Conservation (phyloP, 2,888 invertebrate species). For the Deroplatys truncata region DNA sequence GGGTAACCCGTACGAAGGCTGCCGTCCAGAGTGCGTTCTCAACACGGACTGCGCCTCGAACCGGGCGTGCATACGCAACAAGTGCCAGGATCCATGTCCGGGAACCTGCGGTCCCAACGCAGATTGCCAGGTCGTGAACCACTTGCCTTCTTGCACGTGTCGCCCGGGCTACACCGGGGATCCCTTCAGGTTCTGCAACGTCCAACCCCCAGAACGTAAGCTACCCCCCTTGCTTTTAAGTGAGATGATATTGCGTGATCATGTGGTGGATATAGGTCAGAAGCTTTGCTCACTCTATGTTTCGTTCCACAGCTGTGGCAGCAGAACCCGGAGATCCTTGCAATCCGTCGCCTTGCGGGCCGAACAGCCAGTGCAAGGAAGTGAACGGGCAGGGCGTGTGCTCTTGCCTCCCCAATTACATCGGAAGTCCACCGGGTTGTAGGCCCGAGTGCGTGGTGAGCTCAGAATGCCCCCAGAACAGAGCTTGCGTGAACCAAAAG, state of each 20-base stretch:
- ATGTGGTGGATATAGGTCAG: not conserved
- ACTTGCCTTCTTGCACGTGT: constrained; percentile 61
- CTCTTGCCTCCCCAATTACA: constrained; percentile 60
- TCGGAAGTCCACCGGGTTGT: constrained; percentile 64
- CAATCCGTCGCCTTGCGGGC: constrained; percentile 61
- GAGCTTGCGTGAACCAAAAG: constrained; percentile 66
- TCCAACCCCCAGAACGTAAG: constrained; percentile 44
- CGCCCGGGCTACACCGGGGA: constrained; percentile 55
- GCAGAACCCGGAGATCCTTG: constrained; percentile 47
- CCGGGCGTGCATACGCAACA: constrained; percentile 70
- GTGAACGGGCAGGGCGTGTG: constrained; percentile 63
- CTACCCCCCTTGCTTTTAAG: not conserved
- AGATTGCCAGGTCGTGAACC: constrained; percentile 61
- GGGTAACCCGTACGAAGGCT: constrained; percentile 60
- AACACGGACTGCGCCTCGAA: constrained; percentile 67
- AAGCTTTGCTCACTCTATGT: not conserved
- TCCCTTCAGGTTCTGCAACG: constrained; percentile 57
- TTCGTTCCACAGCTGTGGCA: not conserved
- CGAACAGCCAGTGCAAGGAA: constrained; percentile 59
- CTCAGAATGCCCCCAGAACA: constrained; percentile 64
- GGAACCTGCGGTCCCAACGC: constrained; percentile 71
- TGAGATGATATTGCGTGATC: not conserved
- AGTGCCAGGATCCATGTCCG: constrained; percentile 74
- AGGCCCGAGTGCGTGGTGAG: constrained; percentile 69
- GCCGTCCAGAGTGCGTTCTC: constrained; percentile 68